Percentiles rank a stretch among this genome's conserved stretches.
Evolutionary conservation across 2,888 invertebrate genomes (phyloP).

Genomic region (Caenorhabditis japonica): DNA sequence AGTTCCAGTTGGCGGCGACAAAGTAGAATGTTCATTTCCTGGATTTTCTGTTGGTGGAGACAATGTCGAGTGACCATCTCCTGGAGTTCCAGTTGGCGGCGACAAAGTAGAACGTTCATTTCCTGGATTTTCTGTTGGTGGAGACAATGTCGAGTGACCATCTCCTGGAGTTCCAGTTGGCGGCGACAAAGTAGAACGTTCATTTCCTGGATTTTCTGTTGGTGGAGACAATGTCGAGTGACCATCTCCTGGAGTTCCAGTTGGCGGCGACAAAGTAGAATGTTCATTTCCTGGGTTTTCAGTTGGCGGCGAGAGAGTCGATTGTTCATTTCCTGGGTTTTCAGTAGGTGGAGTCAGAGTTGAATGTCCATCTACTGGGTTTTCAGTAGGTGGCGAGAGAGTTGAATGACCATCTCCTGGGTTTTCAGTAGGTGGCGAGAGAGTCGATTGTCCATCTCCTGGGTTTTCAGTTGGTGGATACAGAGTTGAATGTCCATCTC

Average conservation of each 20-base stretch:
- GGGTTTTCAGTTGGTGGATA: constrained; percentile 3
- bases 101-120: not conserved
- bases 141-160: not conserved
- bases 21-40: too few species aligned
- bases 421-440: not conserved
- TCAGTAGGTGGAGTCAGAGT: constrained; percentile 6
- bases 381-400: not conserved
- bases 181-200: not conserved
- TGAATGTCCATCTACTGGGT: not conserved
- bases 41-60: not conserved
- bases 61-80: not conserved
- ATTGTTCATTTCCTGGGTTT: not conserved
- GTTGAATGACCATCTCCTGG: not conserved
- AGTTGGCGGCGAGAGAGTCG: constrained; percentile 2
- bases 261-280: not conserved
- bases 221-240: not conserved
- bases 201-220: constrained; percentile 1
- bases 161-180: not conserved
- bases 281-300: not conserved
- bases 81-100: not conserved
- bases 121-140: not conserved
- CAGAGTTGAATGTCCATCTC: not conserved
- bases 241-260: not conserved
- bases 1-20: too few species aligned
- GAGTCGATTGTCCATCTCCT: not conserved